Percentiles rank a stretch among this genome's conserved stretches.
Conservation (phyloP, 2,888 invertebrate species). For the Pyrochroa serraticornis region DNA sequence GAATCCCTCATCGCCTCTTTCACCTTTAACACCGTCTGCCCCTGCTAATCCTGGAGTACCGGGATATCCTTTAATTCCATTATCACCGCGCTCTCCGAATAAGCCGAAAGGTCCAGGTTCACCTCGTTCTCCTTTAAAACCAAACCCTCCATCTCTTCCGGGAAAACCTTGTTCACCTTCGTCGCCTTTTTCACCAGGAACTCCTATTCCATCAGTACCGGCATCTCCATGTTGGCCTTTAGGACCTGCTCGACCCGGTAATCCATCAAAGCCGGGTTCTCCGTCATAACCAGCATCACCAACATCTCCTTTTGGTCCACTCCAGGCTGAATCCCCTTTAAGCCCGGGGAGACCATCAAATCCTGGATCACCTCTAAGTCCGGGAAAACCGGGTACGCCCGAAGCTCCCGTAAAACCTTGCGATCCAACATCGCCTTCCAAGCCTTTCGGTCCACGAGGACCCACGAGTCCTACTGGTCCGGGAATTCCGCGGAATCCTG, state of each 20-base stretch:
- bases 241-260: slow-evolving; percentile 61
- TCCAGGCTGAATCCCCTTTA: background rate
- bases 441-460: slow-evolving; percentile 43
- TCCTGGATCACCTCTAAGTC: slow-evolving; percentile 41
- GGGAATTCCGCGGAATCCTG: slow-evolving; percentile 46
- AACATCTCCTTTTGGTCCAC: slow-evolving; percentile 53
- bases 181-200: slow-evolving; percentile 60
- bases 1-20: slow-evolving; percentile 59
- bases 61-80: slow-evolving; percentile 58
- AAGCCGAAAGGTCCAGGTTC: slow-evolving; percentile 40
- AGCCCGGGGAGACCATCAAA: slow-evolving; percentile 55
- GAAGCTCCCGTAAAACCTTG: slow-evolving; percentile 51
- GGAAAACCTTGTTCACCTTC: slow-evolving; percentile 48
- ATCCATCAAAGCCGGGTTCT: slow-evolving; percentile 59
- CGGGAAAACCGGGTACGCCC: slow-evolving; percentile 42
- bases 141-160: slow-evolving; percentile 54
- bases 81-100: slow-evolving; percentile 61
- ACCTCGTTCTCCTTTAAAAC: slow-evolving; percentile 57
- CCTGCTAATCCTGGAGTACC: slow-evolving; percentile 51
- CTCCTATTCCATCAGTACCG: slow-evolving; percentile 42
- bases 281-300: slow-evolving; percentile 56
- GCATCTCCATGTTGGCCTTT: slow-evolving; percentile 67
- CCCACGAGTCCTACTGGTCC: slow-evolving; percentile 59
- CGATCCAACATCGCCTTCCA: slow-evolving; percentile 61
- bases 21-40: slow-evolving; percentile 66